Percentiles rank a stretch among this genome's conserved stretches.
phyloP scores from a whole-genome alignment of 2,113 vertebrate species.

The Taxidea taxus region DNA sequence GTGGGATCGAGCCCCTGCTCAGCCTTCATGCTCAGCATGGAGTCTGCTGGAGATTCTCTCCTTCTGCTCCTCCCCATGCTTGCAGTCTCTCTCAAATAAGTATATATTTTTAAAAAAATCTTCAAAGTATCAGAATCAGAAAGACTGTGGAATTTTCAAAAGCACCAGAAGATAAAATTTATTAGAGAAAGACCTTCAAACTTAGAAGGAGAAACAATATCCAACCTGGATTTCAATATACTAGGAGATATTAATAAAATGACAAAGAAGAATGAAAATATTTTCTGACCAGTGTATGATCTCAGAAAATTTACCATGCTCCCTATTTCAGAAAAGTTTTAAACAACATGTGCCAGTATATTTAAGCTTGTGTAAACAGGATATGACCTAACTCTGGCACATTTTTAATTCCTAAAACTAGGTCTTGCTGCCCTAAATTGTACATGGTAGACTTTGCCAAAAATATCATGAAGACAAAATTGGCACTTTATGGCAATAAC shows the following conservation, averaged over 20 bases:
- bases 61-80: not conserved
- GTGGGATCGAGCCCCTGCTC: no score
- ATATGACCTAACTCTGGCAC: slow-evolving; percentile 11
- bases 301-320: not conserved
- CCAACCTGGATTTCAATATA: not conserved
- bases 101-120: not conserved
- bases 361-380: slow-evolving; percentile 25
- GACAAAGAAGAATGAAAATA: not conserved
- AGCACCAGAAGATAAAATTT: not conserved
- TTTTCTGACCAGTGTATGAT: not conserved
- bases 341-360: not conserved
- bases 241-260: not conserved
- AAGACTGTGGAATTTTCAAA: not conserved
- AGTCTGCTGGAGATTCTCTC: no score
- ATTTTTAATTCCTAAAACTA: slow-evolving; percentile 45
- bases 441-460: slow-evolving; percentile 11
- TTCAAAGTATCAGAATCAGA: not conserved
- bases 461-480: not conserved
- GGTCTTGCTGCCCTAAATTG: slow-evolving; percentile 9
- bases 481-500: not conserved
- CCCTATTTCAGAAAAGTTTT: slow-evolving; percentile 18
- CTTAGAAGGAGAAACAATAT: not conserved
- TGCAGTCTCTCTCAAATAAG: not conserved
- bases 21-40: no score
- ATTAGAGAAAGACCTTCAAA: not conserved